A percentile compares a stretch with the other conserved stretches of the same genome.
These are phyloP conservation scores for Bovichtus diacanthus DNA, from an alignment of 2,797 vertebrate genomes.

Conservation along the genomic window DNA sequence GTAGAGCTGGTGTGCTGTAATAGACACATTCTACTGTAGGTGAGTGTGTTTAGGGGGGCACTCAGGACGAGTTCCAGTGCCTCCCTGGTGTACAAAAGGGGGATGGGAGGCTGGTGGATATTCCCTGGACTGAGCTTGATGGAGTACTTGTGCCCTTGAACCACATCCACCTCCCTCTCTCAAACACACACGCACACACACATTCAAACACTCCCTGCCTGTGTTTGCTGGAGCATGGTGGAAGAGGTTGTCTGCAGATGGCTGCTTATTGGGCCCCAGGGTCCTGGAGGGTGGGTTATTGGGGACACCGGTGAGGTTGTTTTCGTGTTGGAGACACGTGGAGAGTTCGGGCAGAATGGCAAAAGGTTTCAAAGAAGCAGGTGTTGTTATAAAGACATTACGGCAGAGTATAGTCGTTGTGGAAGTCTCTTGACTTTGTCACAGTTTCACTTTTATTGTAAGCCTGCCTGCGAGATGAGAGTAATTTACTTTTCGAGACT, in stretches of 20 bases:
- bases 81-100: slow-evolving; percentile 25
- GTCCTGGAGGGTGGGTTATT: slow-evolving; percentile 67
- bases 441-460: slow-evolving; percentile 26
- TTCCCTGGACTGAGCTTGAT: slow-evolving; percentile 79
- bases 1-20: slow-evolving; percentile 26
- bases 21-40: slow-evolving; percentile 14
- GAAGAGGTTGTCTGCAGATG: slow-evolving; percentile 85
- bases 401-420: slow-evolving; percentile 9
- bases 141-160: slow-evolving; percentile 81
- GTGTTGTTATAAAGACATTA: slow-evolving; percentile 28
- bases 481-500: slow-evolving; percentile 12
- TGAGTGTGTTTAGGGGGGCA: slow-evolving; percentile 29
- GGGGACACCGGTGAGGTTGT: slow-evolving; percentile 68
- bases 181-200: slow-evolving; percentile 51
- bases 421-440: slow-evolving; percentile 18
- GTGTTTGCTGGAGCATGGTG: slow-evolving; percentile 79
- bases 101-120: slow-evolving; percentile 48
- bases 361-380: slow-evolving; percentile 43
- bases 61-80: slow-evolving; percentile 33
- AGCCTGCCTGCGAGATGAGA: slow-evolving; percentile 2
- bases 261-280: slow-evolving; percentile 88
- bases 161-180: slow-evolving; percentile 70
- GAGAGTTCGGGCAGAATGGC: slow-evolving; percentile 46
- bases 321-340: slow-evolving; percentile 60
- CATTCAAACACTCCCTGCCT: slow-evolving; percentile 52